These are phyloP conservation scores for Bolinopsis microptera DNA, from an alignment of 37 sponge, comb jelly and placozoan species.

Conservation along the genomic window DNA sequence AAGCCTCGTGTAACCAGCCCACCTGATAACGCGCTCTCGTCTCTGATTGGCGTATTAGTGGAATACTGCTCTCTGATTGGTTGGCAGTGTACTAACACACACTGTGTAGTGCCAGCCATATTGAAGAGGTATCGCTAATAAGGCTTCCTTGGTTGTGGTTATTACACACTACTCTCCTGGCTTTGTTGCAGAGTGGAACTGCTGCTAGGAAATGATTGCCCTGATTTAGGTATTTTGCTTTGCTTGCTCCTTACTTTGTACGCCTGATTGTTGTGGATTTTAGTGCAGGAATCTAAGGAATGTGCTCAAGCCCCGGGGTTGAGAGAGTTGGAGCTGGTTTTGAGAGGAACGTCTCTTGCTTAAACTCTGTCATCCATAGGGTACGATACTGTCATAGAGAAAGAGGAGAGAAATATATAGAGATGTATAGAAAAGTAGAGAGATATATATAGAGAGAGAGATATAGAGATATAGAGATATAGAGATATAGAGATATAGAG, in stretches of 20 bases:
- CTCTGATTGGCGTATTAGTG: background rate
- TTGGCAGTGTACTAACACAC: too few relatives aligned
- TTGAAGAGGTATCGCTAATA: too few relatives aligned
- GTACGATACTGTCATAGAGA: too few relatives aligned
- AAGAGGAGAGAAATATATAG: too few relatives aligned
- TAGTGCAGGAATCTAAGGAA: background rate
- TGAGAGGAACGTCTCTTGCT: background rate
- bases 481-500: too few relatives aligned
- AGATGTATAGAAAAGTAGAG: too few relatives aligned
- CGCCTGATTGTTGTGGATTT: background rate
- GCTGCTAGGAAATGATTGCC: background rate
- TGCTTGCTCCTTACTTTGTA: background rate
- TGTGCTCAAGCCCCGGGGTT: background rate
- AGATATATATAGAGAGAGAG: too few relatives aligned
- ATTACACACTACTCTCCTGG: too few relatives aligned
- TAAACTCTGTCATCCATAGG: background rate
- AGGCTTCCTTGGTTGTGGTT: too few relatives aligned
- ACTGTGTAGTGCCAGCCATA: too few relatives aligned
- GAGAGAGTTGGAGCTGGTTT: background rate
- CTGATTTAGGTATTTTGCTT: background rate
- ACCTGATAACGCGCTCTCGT: background rate
- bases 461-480: too few relatives aligned
- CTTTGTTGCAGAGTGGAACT: background rate
- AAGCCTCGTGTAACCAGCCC: background rate
- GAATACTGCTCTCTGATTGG: constrained; percentile 34